These are phyloP conservation scores for Mormyrus hasselquistii DNA, from an alignment of 2,797 vertebrate species.

Conservation along the genomic window DNA sequence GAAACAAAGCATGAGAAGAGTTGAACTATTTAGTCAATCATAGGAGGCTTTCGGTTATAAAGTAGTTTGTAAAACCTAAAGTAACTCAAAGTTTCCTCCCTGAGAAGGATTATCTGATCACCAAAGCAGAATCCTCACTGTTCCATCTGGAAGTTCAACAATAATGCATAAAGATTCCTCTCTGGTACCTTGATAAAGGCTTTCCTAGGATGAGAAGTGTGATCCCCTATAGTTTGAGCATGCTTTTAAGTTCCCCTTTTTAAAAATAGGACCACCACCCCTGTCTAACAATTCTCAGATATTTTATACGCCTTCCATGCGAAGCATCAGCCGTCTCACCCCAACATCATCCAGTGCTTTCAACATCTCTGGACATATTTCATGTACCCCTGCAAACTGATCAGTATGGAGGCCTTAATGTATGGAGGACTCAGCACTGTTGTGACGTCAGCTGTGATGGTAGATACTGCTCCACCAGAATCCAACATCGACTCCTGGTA, in stretches of 20 bases:
- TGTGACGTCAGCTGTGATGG: background rate
- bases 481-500: background rate
- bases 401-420: background rate
- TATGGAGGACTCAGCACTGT: background rate
- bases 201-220: background rate
- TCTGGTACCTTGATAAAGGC: background rate
- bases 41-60: background rate
- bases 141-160: background rate
- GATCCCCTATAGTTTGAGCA: background rate
- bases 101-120: background rate
- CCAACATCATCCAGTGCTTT: background rate
- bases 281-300: background rate
- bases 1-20: background rate
- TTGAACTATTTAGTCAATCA: background rate
- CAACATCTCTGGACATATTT: background rate
- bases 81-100: background rate
- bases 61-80: background rate
- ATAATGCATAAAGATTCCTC: background rate
- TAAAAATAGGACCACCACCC: background rate
- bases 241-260: background rate
- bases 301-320: background rate
- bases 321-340: background rate
- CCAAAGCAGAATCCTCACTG: background rate
- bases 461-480: background rate
- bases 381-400: background rate